Base-by-base conservation (phyloP, 2,797 vertebrate species). In the Crocidura indochinensis region DNA sequence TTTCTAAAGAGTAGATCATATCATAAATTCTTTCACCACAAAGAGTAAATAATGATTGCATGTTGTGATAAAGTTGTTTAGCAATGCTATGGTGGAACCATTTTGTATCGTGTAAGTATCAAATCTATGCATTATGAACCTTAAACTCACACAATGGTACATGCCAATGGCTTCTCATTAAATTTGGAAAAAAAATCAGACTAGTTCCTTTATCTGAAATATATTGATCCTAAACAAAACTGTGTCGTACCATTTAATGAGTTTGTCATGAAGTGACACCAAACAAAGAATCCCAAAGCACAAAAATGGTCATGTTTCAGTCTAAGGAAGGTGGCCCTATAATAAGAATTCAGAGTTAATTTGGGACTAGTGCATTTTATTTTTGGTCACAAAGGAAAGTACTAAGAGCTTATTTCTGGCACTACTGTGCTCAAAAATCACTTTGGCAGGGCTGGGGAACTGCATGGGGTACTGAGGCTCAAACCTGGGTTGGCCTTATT, bases 221-320 rank as follows among this genome's bases (percentile, higher is more conserved):
- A 46, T 71, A 81, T 74, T 65, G 64, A 80, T 76, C n/a, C 11
- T 93, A 68, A 75, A 73, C 27, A 74, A 88, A 88, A 15, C 29
- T 67, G 1, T 27, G 47, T 80, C 64, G 51, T 82, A 29, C 53
- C 88, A 65, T 91, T 87, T 88, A 86, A 69, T 27, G 46, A 47
- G 6, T 60, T 94, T 49, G 74, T 78, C 29, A 78, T 46, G 20
- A 26, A 67, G 81, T 88, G 90, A 62, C 26, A 60, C 15, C 27
- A 88, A 62, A 64, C 1, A 29, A 78, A 82, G 31, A 51, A 78
- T 49, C 29, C 26, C 62, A 67, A 80, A 75, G 15, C 51, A n/a
- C 44, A 85, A 69, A 92, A 85, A 38, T 2, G 7, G 60, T 24
- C 11, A 81, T 88, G 15, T 74, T 31, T 62, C 46, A 10, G 27